Conservation (phyloP, 2,888 invertebrate species). For the Alloplasta piceator region DNA sequence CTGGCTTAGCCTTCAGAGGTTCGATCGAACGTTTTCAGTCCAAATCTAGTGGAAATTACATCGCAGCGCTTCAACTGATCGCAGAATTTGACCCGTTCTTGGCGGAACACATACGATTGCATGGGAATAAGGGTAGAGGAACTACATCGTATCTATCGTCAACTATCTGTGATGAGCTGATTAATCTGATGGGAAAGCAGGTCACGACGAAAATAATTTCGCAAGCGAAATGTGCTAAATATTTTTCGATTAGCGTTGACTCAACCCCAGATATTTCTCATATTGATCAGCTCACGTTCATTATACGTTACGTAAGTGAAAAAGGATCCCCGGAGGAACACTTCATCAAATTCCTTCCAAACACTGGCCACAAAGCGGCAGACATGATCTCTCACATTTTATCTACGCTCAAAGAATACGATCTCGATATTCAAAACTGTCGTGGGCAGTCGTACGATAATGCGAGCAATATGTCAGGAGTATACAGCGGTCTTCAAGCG, state of each 20-base stretch:
- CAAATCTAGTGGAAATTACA: slow-evolving; percentile 73
- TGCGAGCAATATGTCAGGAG: slow-evolving; percentile 71
- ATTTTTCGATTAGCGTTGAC: slow-evolving; percentile 70
- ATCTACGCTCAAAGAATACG: slow-evolving; percentile 46
- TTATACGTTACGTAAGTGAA: slow-evolving; percentile 67
- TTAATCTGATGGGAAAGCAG: slow-evolving; percentile 69
- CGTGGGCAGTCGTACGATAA: slow-evolving; percentile 73
- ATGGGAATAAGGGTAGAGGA: slow-evolving; percentile 69
- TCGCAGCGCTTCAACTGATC: slow-evolving; percentile 71
- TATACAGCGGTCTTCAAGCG: slow-evolving; percentile 69
- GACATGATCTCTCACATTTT: too few relatives aligned
- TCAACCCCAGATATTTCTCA: slow-evolving; percentile 66
- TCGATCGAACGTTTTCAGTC: slow-evolving; percentile 65
- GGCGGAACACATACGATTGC: slow-evolving; percentile 67
- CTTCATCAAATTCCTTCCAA: too few relatives aligned
- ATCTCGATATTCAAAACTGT: slow-evolving; percentile 64
- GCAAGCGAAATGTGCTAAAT: slow-evolving; percentile 61
- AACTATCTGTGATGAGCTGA: slow-evolving; percentile 70
- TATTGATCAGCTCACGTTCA: slow-evolving; percentile 69
- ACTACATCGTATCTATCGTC: slow-evolving; percentile 71
- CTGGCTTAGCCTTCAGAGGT: slow-evolving; percentile 7
- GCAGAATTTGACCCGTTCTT: slow-evolving; percentile 70
- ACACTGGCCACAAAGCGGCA: too few relatives aligned
- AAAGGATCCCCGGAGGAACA: too few relatives aligned
- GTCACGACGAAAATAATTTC: slow-evolving; percentile 56